Evolutionary conservation across 2,113 vertebrate species (phyloP).

Genomic region (Rhinoderma darwinii): DNA sequence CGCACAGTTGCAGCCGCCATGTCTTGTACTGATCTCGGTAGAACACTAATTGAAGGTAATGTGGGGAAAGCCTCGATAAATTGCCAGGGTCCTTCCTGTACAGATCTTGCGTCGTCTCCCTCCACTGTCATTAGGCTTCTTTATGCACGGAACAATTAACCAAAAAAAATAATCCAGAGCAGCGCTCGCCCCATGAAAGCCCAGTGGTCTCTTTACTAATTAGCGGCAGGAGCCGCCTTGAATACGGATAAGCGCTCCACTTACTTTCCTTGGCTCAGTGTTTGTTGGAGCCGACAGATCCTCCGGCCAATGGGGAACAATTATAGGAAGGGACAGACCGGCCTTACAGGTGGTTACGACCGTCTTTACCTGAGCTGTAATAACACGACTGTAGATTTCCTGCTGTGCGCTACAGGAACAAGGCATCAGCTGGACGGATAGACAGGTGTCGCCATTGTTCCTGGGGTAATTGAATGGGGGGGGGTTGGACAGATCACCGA

Average conservation of each 20-base stretch:
- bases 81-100: slow-evolving; percentile 69
- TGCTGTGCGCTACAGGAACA: slow-evolving; percentile 59
- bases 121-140: slow-evolving; percentile 65
- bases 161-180: slow-evolving; percentile 65
- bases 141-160: slow-evolving; percentile 76
- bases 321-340: slow-evolving; percentile 64
- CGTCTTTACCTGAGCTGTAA: slow-evolving; percentile 48
- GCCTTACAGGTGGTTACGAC: slow-evolving; percentile 52
- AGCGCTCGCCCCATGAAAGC: slow-evolving; percentile 58
- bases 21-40: neutral
- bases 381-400: slow-evolving; percentile 59
- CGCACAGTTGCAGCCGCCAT: neutral
- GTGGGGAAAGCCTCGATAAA: slow-evolving; percentile 67
- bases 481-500: too few species aligned
- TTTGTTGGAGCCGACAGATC: slow-evolving; percentile 70
- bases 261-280: slow-evolving; percentile 65
- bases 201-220: slow-evolving; percentile 71
- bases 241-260: slow-evolving; percentile 68
- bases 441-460: slow-evolving; percentile 61
- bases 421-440: slow-evolving; percentile 50
- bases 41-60: slow-evolving; percentile 71
- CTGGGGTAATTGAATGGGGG: neutral
- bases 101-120: slow-evolving; percentile 67
- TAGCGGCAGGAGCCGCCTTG: slow-evolving; percentile 69
- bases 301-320: slow-evolving; percentile 69